Evolutionary conservation across 2,113 vertebrate genomes (phyloP), one percentile per base, ranked within the genome.

Genomic region (Hirundichthys speculiger): DNA sequence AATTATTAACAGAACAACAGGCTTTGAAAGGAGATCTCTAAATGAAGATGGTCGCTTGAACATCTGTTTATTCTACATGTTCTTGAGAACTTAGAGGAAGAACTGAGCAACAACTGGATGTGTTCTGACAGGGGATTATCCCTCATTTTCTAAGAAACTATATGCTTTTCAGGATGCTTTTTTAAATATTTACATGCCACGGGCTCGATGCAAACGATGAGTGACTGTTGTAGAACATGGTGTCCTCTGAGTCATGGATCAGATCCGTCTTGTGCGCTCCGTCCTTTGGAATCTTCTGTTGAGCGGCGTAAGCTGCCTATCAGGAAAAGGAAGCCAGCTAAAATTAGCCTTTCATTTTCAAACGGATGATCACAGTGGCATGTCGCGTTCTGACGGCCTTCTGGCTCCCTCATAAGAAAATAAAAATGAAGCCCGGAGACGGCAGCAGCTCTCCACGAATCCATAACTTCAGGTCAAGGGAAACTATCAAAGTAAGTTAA

Each of bases 381-480:
- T 53, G 30, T 71, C 57, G 41, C 56, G 19, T 54, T 67, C 66
- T 61, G 82, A 74, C 20, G 57, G 56, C 54, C 66, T 46, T 47
- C 40, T 62, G 41, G 64, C 58, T 77, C 19, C 34, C 48, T 77
- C 64, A 19, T 59, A 20, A 27, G 56, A 59, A 59, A 49, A 21
- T 45, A 34, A 14, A 60, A 43, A 16, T 7, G 24, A 50, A 43
- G 55, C 30, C 61, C 75, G 66, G 19, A 57, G 48, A 59, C 40
- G 27, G 22, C 30, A 42, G 45, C 47, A 55, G 59, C 16, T 34
- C 54, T 61, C 43, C 16, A 46, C 79, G 39, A 81, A 82, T 82
- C 75, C 43, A 55, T 81, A 80, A 67, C 73, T 84, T 79, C 62
- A 75, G 84, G 84, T 84, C 80, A 86, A 88, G 85, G 70, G 73